Evolutionary conservation across 2,113 vertebrate species (phyloP).

Genomic region (Penelope pileata): DNA sequence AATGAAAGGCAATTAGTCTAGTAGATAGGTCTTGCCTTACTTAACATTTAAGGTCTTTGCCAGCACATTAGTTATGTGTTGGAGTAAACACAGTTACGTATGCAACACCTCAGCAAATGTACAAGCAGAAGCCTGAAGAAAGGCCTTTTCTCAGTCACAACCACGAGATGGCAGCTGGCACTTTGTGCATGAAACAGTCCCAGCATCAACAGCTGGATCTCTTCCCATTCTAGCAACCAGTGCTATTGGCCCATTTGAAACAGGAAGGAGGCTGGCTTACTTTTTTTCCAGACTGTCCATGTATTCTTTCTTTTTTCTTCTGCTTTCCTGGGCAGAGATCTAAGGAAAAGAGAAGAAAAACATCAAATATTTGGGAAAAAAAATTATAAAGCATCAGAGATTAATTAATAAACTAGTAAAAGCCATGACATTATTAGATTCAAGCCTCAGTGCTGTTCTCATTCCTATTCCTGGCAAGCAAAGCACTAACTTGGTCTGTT

Average conservation of each 20-base stretch:
- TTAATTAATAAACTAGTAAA: background rate
- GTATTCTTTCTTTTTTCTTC: slow-evolving; percentile 99
- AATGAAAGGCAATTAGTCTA: accelerated
- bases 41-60: background rate
- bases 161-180: slow-evolving; percentile 77
- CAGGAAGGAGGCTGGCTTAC: slow-evolving; percentile 76
- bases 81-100: background rate
- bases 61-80: accelerated
- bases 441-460: background rate
- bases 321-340: slow-evolving; percentile 99
- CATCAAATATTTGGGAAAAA: slow-evolving; percentile 26
- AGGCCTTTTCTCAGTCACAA: slow-evolving; percentile 29
- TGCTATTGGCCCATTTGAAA: background rate
- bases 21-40: background rate
- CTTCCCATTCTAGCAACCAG: background rate
- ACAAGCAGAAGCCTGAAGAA: background rate
- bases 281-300: slow-evolving; percentile 98
- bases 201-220: slow-evolving; percentile 54
- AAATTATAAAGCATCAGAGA: background rate
- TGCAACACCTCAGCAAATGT: background rate
- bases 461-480: slow-evolving; percentile 21
- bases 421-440: background rate
- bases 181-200: background rate
- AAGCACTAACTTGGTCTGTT: background rate
- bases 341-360: slow-evolving; percentile 57